These are phyloP conservation scores for Marronus borbonicus DNA, from an alignment of 2,888 invertebrate genomes.

Conservation along the genomic window DNA sequence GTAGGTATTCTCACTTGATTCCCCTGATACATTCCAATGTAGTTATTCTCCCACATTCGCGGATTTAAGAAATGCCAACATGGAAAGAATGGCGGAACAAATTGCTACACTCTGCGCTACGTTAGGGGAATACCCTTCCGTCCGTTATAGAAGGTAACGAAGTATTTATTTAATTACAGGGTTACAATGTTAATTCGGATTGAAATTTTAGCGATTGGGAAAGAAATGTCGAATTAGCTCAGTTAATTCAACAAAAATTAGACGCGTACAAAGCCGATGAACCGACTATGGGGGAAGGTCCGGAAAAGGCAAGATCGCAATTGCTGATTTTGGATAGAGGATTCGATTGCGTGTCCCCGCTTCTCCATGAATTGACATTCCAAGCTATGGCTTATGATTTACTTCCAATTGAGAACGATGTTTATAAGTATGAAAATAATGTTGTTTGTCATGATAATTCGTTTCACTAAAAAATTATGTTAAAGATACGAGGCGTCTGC, in stretches of 20 bases:
- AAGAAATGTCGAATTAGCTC: constrained; percentile 96
- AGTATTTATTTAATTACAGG: too few relatives aligned
- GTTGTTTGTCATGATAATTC: too few relatives aligned
- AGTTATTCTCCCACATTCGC: constrained; percentile 94
- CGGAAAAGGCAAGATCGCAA: constrained; percentile 97
- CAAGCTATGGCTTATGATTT: constrained; percentile 99
- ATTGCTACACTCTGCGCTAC: constrained; percentile 99
- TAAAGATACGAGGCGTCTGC: constrained; percentile 89
- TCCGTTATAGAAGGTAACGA: constrained; percentile 86
- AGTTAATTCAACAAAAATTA: constrained; percentile 97
- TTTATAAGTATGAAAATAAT: constrained; percentile 84
- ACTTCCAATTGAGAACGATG: constrained; percentile 98
- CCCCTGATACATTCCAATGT: constrained; percentile 95
- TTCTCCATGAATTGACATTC: constrained; percentile 95
- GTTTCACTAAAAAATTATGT: constrained; percentile 21
- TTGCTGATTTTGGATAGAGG: constrained; percentile 97
- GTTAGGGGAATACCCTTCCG: constrained; percentile 97
- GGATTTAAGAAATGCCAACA: constrained; percentile 87
- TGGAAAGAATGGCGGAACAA: constrained; percentile 99
- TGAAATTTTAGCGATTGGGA: constrained; percentile 87
- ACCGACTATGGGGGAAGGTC: constrained; percentile 99
- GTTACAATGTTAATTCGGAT: too few relatives aligned
- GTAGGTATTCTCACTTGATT: constrained; percentile 96
- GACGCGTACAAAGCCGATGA: constrained; percentile 99
- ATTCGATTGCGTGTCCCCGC: constrained; percentile 97